Evolutionary conservation across 2,797 vertebrate species (phyloP), one percentile per base, ranked within the genome.

Genomic region (Echeneis naucrates): DNA sequence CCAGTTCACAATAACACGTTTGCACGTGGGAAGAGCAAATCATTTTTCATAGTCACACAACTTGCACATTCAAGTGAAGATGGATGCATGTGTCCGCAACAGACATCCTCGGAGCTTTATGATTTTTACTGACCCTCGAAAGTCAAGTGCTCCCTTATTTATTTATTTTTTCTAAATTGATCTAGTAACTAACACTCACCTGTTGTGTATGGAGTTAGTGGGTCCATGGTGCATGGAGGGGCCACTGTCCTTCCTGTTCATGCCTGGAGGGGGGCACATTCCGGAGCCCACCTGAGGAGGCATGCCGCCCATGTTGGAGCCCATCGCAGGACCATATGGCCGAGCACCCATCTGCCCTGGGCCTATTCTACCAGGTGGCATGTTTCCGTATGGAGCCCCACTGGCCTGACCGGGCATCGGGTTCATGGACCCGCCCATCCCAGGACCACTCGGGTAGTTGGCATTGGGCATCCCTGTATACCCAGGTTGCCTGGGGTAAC

Each of bases 121-220:
- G 57, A 52, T 66, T 54, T 45, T 59, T 10, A 21, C 56, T 59
- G 59, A 66, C 66, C 16, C 55, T 72, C 13, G 8, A 26, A 60
- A 59, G 42, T 54, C 27, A 54, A 64, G 42, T 8, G 32, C 56
- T 50, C 33, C 52, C 44, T 44, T 2, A 1, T 10, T 67, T 27
- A n/a, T n/a, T n/a, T n/a, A n/a, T n/a, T n/a, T n/a, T n/a, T n/a
- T n/a, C 38, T 71, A 68, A 40, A 62, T 10, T 45, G 24, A 69
- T 40, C 14, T 30, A 54, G 26, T 30, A 63, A 38, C 26, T 2
- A 58, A 17, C 53, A 63, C 91, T 54, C 81, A 97, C 96, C 96
- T 97, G 94, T 93, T 98, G 91, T 98, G 97, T 94, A 98, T 96
- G 32, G 98, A 98, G 93, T 99, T 99, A 69, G 96, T 92, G 14